phyloP scores from a whole-genome alignment of 2,113 vertebrate genomes.

The Ptychochromis oligacanthus region DNA sequence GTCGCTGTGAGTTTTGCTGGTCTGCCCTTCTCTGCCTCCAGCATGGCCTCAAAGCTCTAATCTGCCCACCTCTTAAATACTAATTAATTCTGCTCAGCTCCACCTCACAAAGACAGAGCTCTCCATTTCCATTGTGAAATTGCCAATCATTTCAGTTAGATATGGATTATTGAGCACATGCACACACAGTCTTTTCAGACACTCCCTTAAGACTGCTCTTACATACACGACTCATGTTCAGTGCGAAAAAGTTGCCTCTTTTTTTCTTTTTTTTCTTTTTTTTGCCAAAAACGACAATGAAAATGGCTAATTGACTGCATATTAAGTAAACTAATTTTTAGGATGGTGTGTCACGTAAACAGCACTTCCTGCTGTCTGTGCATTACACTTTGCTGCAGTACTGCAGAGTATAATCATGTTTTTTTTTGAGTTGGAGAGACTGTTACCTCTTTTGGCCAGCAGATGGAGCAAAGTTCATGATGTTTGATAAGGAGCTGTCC shows the following conservation, averaged over 20 bases:
- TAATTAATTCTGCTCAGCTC: slow-evolving; percentile 41
- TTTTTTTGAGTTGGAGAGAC: background rate
- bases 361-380: slow-evolving; percentile 2
- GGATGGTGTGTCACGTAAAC: background rate
- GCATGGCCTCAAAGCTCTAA: slow-evolving; percentile 12
- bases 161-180: slow-evolving; percentile 27
- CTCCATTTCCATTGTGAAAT: slow-evolving; percentile 33
- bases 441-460: slow-evolving; percentile 74
- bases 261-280: background rate
- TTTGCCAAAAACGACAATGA: background rate
- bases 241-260: background rate
- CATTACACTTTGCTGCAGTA: background rate
- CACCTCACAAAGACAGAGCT: slow-evolving; percentile 32
- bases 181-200: background rate
- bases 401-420: background rate
- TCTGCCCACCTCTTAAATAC: slow-evolving; percentile 27
- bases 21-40: slow-evolving; percentile 20
- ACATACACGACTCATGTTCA: background rate
- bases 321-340: background rate
- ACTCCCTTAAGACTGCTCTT: background rate
- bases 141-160: slow-evolving; percentile 36
- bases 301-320: background rate
- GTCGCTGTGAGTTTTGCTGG: slow-evolving; percentile 31
- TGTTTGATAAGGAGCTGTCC: slow-evolving; percentile 68
- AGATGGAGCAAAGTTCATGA: slow-evolving; percentile 82